Percentiles rank a stretch among this genome's conserved stretches.
These are phyloP conservation scores for Agriopis aurantiaria DNA, from an alignment of 2,888 invertebrate species.

Conservation along the genomic window DNA sequence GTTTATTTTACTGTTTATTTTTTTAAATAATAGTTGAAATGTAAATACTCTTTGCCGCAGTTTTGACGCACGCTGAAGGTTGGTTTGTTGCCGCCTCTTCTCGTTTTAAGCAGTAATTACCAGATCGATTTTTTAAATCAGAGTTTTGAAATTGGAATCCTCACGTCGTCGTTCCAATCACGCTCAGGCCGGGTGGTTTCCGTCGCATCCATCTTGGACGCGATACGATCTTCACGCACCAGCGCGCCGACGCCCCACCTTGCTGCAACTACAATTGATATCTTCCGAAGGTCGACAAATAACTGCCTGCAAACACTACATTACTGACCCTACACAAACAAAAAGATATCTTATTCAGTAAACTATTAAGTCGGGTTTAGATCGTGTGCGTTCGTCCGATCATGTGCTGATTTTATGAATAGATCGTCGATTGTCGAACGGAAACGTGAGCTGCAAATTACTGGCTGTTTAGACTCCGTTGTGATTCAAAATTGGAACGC, in stretches of 20 bases:
- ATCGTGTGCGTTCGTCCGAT: slow-evolving; percentile 15
- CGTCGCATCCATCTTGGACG: slow-evolving; percentile 61
- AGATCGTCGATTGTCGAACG: slow-evolving; percentile 68
- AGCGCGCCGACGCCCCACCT: slow-evolving; percentile 62
- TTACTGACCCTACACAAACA: slow-evolving; percentile 19
- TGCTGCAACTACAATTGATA: slow-evolving; percentile 78
- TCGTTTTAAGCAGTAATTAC: too few species aligned
- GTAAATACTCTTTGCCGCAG: too few species aligned
- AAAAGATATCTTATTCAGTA: slow-evolving; percentile 4
- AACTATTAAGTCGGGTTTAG: slow-evolving; percentile 19
- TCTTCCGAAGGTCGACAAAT: slow-evolving; percentile 82
- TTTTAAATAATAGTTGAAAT: too few species aligned
- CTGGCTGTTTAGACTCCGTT: slow-evolving; percentile 48
- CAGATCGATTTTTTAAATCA: slow-evolving; percentile 19
- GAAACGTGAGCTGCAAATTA: slow-evolving; percentile 61
- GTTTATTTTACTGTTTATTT: too few species aligned
- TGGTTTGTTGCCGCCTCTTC: too few species aligned
- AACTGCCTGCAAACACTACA: slow-evolving; percentile 59
- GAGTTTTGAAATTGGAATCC: slow-evolving; percentile 37
- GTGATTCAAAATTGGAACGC: slow-evolving; percentile 43
- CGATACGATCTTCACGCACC: slow-evolving; percentile 73
- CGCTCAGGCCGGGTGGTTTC: slow-evolving; percentile 46
- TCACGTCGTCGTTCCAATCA: slow-evolving; percentile 42
- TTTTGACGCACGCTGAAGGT: too few species aligned
- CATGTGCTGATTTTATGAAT: slow-evolving; percentile 66